Evolutionary conservation across 2,113 vertebrate genomes (phyloP).

Genomic region (Tachysurus fulvidraco): DNA sequence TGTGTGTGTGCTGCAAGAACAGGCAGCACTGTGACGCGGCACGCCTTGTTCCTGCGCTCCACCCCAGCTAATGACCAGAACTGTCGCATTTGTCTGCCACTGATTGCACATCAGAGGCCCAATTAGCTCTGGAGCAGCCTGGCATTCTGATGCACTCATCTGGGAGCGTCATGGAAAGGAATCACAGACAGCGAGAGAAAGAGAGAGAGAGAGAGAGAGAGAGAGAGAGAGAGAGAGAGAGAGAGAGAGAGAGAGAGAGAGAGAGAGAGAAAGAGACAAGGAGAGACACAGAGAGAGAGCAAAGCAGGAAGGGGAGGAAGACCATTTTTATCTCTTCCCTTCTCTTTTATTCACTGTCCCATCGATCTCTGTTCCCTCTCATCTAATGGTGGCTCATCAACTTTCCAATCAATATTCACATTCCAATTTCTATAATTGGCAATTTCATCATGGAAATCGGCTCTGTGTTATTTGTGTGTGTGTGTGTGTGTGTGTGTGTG

Average conservation of each 20-base stretch:
- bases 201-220: conserved; percentile 41
- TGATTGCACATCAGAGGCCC: conserved; percentile 95
- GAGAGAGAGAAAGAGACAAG: conserved; percentile 14
- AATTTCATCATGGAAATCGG: conserved; percentile 66
- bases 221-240: conserved; percentile 24
- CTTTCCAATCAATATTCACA: conserved; percentile 67
- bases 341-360: conserved; percentile 58
- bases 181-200: conserved; percentile 52
- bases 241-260: conserved; percentile 27
- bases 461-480: conserved; percentile 28
- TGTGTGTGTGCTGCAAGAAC: background rate
- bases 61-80: conserved; percentile 90
- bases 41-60: conserved; percentile 64
- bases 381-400: conserved; percentile 66
- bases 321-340: conserved; percentile 22
- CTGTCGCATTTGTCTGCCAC: conserved; percentile 89
- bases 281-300: conserved; percentile 19
- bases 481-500: conserved; percentile 15
- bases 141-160: conserved; percentile 88
- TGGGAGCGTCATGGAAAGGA: conserved; percentile 68
- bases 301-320: conserved; percentile 24
- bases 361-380: conserved; percentile 66
- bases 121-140: conserved; percentile 88
- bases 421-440: conserved; percentile 74
- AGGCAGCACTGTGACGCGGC: conserved; percentile 55